Conservation (phyloP, 2,797 vertebrate genomes). For the Anguilla obscura region DNA sequence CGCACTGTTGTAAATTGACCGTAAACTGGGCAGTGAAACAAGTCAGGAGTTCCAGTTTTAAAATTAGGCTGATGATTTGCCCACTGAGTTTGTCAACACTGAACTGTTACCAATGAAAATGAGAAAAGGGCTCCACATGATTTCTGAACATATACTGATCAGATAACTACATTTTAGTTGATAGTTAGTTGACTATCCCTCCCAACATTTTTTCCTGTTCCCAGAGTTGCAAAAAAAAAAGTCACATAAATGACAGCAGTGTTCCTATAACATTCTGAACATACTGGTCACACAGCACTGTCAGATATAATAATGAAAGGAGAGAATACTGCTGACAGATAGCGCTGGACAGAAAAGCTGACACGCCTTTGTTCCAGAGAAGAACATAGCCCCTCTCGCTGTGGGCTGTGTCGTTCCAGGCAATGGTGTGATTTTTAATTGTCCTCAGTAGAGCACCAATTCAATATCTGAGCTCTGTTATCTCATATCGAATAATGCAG, state of each 20-base stretch:
- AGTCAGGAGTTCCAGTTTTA: neutral
- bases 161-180: neutral
- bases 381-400: neutral
- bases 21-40: neutral
- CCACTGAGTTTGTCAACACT: neutral
- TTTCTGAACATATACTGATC: neutral
- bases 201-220: neutral
- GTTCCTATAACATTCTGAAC: neutral
- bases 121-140: neutral
- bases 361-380: neutral
- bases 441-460: slow-evolving; percentile 14
- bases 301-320: neutral
- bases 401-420: neutral
- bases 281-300: neutral
- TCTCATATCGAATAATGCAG: slow-evolving; percentile 16
- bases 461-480: slow-evolving; percentile 11
- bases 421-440: slow-evolving; percentile 3
- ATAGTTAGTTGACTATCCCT: neutral
- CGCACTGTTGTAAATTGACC: neutral
- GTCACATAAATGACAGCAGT: neutral
- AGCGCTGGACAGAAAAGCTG: neutral
- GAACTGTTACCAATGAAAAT: neutral
- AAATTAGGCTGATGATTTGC: neutral
- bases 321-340: neutral
- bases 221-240: neutral